A percentile compares a stretch with the other conserved stretches of the same genome.
phyloP scores from a whole-genome alignment of 2,113 vertebrate species.

The Lophotis ruficrista region DNA sequence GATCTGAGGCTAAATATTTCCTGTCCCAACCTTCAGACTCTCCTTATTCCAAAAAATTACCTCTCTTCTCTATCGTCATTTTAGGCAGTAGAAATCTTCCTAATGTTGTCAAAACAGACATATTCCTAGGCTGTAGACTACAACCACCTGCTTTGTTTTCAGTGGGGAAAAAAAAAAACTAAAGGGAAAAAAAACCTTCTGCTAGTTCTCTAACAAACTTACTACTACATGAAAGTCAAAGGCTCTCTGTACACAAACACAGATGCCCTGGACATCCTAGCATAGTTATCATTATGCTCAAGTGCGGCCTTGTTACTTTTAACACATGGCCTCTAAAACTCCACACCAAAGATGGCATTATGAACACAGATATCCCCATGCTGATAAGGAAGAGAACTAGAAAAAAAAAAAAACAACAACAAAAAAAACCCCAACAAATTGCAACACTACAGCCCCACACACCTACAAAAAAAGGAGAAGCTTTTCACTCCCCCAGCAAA shows the following conservation, averaged over 20 bases:
- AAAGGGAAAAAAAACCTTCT: neutral
- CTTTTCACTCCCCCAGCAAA: neutral
- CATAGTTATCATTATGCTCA: neutral
- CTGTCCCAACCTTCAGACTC: neutral
- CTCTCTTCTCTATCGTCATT: neutral
- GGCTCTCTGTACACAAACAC: neutral
- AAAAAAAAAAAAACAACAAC: conserved; percentile 3
- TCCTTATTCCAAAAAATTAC: neutral
- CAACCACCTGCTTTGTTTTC: neutral
- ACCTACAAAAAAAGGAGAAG: neutral
- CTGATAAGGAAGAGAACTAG: neutral
- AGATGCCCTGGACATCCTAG: neutral
- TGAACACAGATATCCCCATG: neutral
- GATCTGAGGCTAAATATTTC: neutral
- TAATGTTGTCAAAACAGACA: neutral
- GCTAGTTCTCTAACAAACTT: neutral
- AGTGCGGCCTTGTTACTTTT: neutral
- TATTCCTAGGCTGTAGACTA: neutral
- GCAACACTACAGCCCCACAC: neutral
- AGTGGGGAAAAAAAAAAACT: neutral
- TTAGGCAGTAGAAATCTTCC: neutral
- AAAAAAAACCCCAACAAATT: neutral
- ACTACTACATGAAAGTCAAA: neutral
- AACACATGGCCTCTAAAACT: neutral
- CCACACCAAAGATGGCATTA: neutral